Base-by-base conservation (phyloP, 53 echinoderm and acorn worm genomes). In the Luidia sarsii region DNA sequence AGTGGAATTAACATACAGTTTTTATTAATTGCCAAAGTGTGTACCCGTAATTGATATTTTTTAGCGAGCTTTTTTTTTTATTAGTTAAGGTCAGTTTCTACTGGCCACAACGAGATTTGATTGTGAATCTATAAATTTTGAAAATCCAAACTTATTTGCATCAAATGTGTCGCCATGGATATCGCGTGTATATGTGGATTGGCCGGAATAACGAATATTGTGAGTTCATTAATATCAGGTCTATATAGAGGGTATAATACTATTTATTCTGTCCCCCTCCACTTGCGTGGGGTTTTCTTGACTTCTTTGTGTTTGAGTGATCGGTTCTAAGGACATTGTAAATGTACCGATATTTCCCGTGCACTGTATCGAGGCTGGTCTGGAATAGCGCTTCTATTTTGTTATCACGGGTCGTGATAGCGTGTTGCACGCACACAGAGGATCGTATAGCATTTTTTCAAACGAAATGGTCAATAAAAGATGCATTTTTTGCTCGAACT, bases 401-500 rank as follows among this genome's bases (percentile, higher is more conserved):
- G 48, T 31, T 71, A 51, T 7, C 33, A 36, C 56, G 1, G 3
- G 54, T 56, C 38, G 55, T 56, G 72, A 55, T 38, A 72, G 72
- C 72, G 72, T 72, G 56, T 72, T 55, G 72, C 72, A 72, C 72
- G 72, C 72, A 24, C 37, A 41, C 11, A 41, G 41, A 7, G 6
- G 11, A 41, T 7, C 11, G 41, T 41, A 41, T 72, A 72, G 55
- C 31, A 50, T 54, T 32, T 22, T 18, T 9, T 18, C 27, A 15
- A 71, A 53, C 10, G 6, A 54, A 35, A 72, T 37, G 72, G 72
- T 72, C 24, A 72, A 56, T 72, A 72, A 72, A 63, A 72, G 3
- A 56, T 56, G 71, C 56, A 72, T 72, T 72, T 72, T 72, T 72
- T 72, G 55, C 56, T 72, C 56, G 24, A 54, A 56, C 56, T 39